Evolutionary conservation across 2,888 invertebrate genomes (phyloP).

Genomic region (Trissolcus japonicus): DNA sequence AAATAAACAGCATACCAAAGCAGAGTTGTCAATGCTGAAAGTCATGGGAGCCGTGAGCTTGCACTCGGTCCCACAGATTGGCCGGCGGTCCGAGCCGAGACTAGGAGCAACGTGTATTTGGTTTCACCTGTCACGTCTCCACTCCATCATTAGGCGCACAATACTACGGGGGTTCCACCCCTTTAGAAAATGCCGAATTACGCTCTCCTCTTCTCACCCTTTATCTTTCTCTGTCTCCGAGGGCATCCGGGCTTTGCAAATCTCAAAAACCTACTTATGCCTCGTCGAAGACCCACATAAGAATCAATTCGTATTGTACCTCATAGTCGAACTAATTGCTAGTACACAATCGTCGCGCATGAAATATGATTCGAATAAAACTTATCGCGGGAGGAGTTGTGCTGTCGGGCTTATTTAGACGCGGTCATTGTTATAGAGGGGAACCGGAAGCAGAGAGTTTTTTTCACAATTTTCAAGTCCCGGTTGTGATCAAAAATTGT

Average conservation of each 20-base stretch:
- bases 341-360: neutral
- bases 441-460: neutral
- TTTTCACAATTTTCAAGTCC: no score
- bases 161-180: slow-evolving; percentile 68
- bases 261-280: slow-evolving; percentile 27
- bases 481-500: no score
- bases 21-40: slow-evolving; percentile 58
- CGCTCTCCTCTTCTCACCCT: slow-evolving; percentile 57
- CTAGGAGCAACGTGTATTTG: slow-evolving; percentile 66
- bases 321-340: slow-evolving; percentile 6
- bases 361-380: neutral
- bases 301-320: slow-evolving; percentile 33
- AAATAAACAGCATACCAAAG: slow-evolving; percentile 48
- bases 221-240: slow-evolving; percentile 43
- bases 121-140: slow-evolving; percentile 75
- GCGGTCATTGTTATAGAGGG: neutral
- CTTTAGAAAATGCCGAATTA: slow-evolving; percentile 66
- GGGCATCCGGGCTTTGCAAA: slow-evolving; percentile 64
- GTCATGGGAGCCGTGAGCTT: slow-evolving; percentile 64
- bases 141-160: slow-evolving; percentile 74
- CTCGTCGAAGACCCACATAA: slow-evolving; percentile 7
- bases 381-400: slow-evolving; percentile 1
- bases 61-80: slow-evolving; percentile 60
- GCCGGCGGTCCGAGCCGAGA: slow-evolving; percentile 50
- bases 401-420: neutral